Evolutionary conservation across 1,140 invertebrate genomes (phyloP), one percentile per base, ranked within the genome.

Genomic region (Megathymus violae): DNA sequence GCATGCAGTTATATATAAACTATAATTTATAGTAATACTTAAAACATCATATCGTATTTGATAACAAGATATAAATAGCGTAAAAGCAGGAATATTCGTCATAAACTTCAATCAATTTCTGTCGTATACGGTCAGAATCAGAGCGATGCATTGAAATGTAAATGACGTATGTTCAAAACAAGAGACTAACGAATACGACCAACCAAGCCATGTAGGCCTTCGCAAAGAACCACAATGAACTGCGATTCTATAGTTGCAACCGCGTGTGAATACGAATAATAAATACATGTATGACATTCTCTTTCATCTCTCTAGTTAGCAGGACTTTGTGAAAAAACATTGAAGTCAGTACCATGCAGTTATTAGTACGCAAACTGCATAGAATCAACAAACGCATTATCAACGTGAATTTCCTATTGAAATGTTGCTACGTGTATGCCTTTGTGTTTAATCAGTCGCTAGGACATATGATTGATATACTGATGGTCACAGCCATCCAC

Each of bases 171-270:
- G 67, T 67, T 77, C 69, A 61, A 83, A 80, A 88, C 83, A 88
- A 85, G 74, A 76, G 78, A 67, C 82, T 87, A 87, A 89, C 86
- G 82, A 89, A 89, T 75, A 60, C 68, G 70, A 74, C 78, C 65
- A 66, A 77, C 75, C 69, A 69, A 67, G 68, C 74, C 70, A 75
- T 71, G 77, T 73, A 40, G 76, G 81, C 82, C 80, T 84, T 62
- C 56, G 52, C 67, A 68, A 61, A 65, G 52, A 64, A 54, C 64
- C 60, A 76, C 67, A 69, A 69, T 70, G 47, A 70, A 48, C 61
- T 52, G 36, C 71, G 43, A 64, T 67, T 52, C 51, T 43, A 43
- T 43, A 56, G 38, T 31, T 31, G 40, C 40, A 56, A 56, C 51
- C 38, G 40, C 36, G 40, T 43, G 51, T 43, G n/a, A n/a, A n/a